Evolutionary conservation across 1,140 invertebrate species (phyloP).

Genomic region (Metopolophium dirhodum): DNA sequence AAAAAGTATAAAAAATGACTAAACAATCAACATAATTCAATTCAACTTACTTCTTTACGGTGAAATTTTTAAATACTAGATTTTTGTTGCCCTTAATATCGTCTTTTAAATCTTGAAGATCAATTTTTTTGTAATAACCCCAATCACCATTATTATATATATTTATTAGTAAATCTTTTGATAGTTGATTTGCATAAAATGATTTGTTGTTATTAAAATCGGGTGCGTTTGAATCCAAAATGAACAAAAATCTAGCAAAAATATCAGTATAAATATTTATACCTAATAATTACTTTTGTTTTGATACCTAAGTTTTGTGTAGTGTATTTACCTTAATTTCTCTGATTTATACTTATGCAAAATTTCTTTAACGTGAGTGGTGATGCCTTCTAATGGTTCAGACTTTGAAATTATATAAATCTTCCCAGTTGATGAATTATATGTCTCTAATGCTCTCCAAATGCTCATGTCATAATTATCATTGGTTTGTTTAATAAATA

Average conservation of each 20-base stretch:
- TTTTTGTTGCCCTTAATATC: background rate
- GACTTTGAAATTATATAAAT: background rate
- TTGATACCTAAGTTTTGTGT: background rate
- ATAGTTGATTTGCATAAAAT: constrained; percentile 71
- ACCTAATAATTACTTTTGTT: background rate
- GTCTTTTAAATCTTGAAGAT: background rate
- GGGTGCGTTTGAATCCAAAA: constrained; percentile 72
- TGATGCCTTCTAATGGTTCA: background rate
- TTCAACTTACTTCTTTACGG: background rate
- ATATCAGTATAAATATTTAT: background rate
- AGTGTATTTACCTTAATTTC: background rate
- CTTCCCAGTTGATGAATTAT: background rate
- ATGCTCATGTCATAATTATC: background rate
- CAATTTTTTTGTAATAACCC: constrained; percentile 70
- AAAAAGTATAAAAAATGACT: background rate
- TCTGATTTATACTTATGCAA: background rate
- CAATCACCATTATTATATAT: constrained; percentile 78
- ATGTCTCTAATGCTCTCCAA: background rate
- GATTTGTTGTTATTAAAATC: constrained; percentile 69
- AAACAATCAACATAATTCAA: background rate
- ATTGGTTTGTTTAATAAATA: background rate
- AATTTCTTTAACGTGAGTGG: background rate
- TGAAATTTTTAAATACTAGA: accelerated
- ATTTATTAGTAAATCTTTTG: constrained; percentile 79
- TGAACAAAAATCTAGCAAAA: constrained; percentile 68